Conservation (phyloP, 2,113 vertebrate genomes). For the Microtus montanus region DNA sequence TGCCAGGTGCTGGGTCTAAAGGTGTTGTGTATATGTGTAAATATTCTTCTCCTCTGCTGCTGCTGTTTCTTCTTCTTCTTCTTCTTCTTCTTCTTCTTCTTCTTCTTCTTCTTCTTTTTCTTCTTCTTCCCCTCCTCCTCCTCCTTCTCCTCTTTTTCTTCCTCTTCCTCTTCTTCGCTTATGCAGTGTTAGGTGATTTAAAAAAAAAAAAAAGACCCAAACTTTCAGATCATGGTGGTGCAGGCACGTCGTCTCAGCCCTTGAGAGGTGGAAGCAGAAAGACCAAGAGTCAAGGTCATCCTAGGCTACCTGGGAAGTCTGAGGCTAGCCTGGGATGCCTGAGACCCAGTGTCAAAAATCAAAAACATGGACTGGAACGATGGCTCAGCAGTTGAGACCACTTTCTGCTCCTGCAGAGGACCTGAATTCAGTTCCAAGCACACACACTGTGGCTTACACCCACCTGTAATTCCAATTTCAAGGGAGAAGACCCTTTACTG, state of each 20-base stretch:
- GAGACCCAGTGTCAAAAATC: not conserved
- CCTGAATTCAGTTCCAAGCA: not conserved
- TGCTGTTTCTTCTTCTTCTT: no score
- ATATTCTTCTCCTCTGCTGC: not conserved
- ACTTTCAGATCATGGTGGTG: not conserved
- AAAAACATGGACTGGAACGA: not conserved
- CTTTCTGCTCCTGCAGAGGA: not conserved
- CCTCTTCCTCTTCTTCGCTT: not conserved
- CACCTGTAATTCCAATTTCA: not conserved
- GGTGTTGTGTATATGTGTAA: not conserved
- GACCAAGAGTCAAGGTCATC: not conserved
- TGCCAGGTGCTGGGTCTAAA: not conserved
- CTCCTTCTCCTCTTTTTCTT: accelerated
- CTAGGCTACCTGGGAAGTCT: not conserved
- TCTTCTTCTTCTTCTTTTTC: accelerated
- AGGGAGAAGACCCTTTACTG: not conserved
- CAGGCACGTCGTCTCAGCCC: not conserved
- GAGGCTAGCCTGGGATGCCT: not conserved
- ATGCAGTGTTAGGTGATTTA: not conserved
- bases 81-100: no score
- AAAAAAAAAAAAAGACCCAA: not conserved
- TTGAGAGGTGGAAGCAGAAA: not conserved
- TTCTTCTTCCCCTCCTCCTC: accelerated
- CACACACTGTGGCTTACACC: not conserved
- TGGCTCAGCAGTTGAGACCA: not conserved